phyloP scores from a whole-genome alignment of 2,888 invertebrate genomes.

The Syritta pipiens region DNA sequence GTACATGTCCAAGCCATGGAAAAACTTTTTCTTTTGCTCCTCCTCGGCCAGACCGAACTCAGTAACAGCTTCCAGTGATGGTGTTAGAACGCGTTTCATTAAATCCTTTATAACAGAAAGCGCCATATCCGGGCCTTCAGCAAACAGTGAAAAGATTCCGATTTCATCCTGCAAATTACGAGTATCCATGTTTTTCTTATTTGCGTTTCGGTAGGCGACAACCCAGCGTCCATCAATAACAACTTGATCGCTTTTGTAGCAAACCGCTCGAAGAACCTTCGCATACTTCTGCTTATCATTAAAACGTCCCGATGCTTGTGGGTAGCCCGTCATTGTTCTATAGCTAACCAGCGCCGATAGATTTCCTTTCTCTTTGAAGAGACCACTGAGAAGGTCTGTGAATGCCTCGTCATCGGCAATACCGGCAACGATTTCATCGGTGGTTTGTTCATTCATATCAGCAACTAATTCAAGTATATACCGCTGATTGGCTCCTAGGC shows the following conservation, averaged over 20 bases:
- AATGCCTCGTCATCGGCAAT: conserved; percentile 84
- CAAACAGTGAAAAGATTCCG: conserved; percentile 71
- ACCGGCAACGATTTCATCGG: conserved; percentile 84
- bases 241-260: conserved; percentile 83
- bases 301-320: conserved; percentile 78
- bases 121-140: conserved; percentile 68
- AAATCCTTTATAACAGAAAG: conserved; percentile 73
- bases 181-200: conserved; percentile 82
- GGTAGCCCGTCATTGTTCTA: conserved; percentile 84
- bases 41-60: conserved; percentile 81
- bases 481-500: conserved; percentile 80
- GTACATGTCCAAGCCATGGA: conserved; percentile 82
- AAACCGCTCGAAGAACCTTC: conserved; percentile 81
- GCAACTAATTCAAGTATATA: conserved; percentile 86
- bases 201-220: conserved; percentile 85
- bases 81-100: conserved; percentile 77
- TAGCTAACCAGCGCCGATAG: conserved; percentile 84
- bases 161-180: conserved; percentile 83
- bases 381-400: conserved; percentile 82
- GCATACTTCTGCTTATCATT: conserved; percentile 73
- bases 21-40: conserved; percentile 81
- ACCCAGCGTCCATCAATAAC: conserved; percentile 83
- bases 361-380: conserved; percentile 83
- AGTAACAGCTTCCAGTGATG: conserved; percentile 79
- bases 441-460: conserved; percentile 84